Base-by-base conservation (phyloP, 2,113 vertebrate genomes). In the Phrynosoma blainvillii region DNA sequence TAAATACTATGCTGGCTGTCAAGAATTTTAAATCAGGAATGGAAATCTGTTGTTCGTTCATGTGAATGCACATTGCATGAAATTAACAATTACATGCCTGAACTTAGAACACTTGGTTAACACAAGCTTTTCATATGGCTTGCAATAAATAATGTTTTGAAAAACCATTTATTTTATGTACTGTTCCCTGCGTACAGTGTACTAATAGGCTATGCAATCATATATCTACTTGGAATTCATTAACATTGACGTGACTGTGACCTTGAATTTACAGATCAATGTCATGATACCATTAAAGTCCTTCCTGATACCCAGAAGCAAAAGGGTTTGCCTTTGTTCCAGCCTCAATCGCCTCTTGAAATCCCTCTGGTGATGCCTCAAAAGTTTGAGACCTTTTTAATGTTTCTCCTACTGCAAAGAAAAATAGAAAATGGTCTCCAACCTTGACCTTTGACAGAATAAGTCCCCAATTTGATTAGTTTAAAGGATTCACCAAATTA, bases 261-360 rank as follows among this genome's bases (percentile, higher is more conserved):
- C 89, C 91, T 94, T 93, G 93, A 94, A 88, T 89, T 85, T 79
- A 83, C 73, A 81, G 85, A 88, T 91, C 82, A 84, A 80, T 88
- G 79, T 85, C 54, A 1, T 76, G 88, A 47, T 89, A 84, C 54
- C 83, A 89, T 94, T 88, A 89, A 92, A 92, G 88, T 90, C 65
- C 89, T 93, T 89, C 62, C 82, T 84, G 90, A 93, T 90, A 92
- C 87, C 94, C 85, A 94, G 94, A 92, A 96, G 89, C 62, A 91
- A 94, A 93, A 91, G 82, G 54, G 9, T 77, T 73, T 83, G 75
- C 91, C 90, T 87, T 94, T 91, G 86, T 88, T 93, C 82, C 88
- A 91, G 10, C 71, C 87, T 92, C 85, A 90, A 12, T 94, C 89
- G 84, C 91, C 66, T 91, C 88, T 84, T 90, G 40, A 92, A 89